These are phyloP conservation scores for Papilio machaon DNA, from an alignment of 1,140 invertebrate species.

Conservation along the genomic window DNA sequence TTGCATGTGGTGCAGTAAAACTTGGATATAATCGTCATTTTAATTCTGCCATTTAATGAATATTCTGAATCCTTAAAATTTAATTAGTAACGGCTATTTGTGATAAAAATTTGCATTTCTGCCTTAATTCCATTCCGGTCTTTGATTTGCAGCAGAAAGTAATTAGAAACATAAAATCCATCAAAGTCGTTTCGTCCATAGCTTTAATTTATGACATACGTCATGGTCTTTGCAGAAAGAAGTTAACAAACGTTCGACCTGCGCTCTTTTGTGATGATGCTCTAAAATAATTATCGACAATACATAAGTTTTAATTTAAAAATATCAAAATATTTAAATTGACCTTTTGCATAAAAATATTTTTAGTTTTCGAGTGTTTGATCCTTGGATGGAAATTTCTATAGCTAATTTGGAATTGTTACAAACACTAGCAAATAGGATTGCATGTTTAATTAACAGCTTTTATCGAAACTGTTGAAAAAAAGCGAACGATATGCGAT, in stretches of 20 bases:
- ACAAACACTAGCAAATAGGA: slow-evolving; percentile 44
- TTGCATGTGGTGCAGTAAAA: slow-evolving; percentile 32
- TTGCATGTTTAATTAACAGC: slow-evolving; percentile 60
- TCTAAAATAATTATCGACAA: not conserved
- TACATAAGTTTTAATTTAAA: not conserved
- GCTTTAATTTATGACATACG: not conserved
- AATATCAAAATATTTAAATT: not conserved
- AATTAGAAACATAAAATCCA: not conserved
- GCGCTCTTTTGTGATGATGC: too few species aligned
- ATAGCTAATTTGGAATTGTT: not conserved
- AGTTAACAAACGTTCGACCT: not conserved
- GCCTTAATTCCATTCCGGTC: slow-evolving; percentile 32
- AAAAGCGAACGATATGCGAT: slow-evolving; percentile 53
- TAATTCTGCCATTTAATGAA: slow-evolving; percentile 21
- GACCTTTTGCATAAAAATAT: not conserved
- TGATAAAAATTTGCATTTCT: slow-evolving; percentile 39
- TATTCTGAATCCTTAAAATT: slow-evolving; percentile 27
- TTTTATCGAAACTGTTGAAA: slow-evolving; percentile 52
- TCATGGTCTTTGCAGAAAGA: not conserved
- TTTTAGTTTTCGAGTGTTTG: not conserved
- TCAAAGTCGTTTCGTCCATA: not conserved
- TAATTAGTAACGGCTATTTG: slow-evolving; percentile 42
- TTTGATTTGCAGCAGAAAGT: not conserved
- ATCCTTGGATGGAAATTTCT: not conserved
- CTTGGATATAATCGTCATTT: slow-evolving; percentile 24